A percentile compares a stretch with the other conserved stretches of the same genome.
Conservation (phyloP, 2,888 invertebrate genomes). For the Dendrolimus pini region DNA sequence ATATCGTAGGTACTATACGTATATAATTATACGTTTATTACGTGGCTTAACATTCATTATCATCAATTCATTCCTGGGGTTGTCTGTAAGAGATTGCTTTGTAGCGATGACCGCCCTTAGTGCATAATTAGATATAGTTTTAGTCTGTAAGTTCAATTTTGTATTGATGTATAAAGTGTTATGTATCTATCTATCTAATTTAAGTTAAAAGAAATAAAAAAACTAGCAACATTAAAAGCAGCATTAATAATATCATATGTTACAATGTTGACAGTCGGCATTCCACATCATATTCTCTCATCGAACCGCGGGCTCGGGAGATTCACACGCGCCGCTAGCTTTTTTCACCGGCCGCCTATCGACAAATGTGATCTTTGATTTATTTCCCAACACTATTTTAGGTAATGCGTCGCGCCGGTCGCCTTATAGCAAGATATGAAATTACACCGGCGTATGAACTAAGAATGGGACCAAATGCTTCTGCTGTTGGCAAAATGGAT, state of each 20-base stretch:
- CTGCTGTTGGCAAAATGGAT: constrained; percentile 33
- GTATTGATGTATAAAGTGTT: too few species aligned
- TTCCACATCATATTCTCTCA: constrained; percentile 55
- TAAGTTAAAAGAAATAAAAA: too few species aligned
- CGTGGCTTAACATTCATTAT: too few species aligned
- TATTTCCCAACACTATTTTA: constrained; percentile 74
- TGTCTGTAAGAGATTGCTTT: too few species aligned
- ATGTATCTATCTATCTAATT: too few species aligned
- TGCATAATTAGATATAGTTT: too few species aligned
- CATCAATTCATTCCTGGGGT: too few species aligned
- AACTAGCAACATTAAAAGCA: too few species aligned
- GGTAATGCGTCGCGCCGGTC: constrained; percentile 61
- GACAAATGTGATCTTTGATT: constrained; percentile 61
- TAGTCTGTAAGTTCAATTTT: too few species aligned
- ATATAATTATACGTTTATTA: too few species aligned
- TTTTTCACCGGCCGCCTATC: constrained; percentile 55
- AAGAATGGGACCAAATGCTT: constrained; percentile 42
- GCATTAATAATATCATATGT: constrained; percentile 10
- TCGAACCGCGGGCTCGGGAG: constrained; percentile 53
- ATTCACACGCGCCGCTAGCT: constrained; percentile 62
- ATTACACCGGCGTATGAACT: constrained; percentile 53
- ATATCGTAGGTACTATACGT: too few species aligned
- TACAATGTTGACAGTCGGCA: constrained; percentile 38
- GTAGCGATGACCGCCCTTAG: too few species aligned
- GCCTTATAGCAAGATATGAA: constrained; percentile 65